phyloP scores from a whole-genome alignment of 2,797 vertebrate genomes.

The Spea hammondii region DNA sequence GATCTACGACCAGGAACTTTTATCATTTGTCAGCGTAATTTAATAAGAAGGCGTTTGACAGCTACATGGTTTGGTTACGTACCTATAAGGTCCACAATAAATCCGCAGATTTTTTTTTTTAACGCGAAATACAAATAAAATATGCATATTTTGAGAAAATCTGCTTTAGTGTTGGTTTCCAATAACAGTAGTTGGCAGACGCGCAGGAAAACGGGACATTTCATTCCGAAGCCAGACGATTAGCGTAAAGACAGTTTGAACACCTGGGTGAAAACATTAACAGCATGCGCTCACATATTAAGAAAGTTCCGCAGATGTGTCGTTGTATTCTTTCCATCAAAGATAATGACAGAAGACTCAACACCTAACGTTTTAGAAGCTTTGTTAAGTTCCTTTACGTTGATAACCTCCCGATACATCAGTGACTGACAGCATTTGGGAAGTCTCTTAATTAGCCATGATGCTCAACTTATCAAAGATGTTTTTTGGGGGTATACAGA shows the following conservation, averaged over 20 bases:
- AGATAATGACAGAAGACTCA: too few species aligned
- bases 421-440: too few species aligned
- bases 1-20: constrained; percentile 12
- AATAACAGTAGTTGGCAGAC: constrained; percentile 5
- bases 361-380: too few species aligned
- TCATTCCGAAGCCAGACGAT: constrained; percentile 9
- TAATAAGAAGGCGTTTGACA: constrained; percentile 23
- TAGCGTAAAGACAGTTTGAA: background rate
- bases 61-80: constrained; percentile 2
- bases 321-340: too few species aligned
- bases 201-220: constrained; percentile 1
- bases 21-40: constrained; percentile 21
- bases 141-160: background rate
- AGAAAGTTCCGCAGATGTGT: too few species aligned
- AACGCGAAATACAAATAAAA: constrained; percentile 2
- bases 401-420: too few species aligned
- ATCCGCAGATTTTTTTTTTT: background rate
- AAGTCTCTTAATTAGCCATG: too few species aligned
- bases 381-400: too few species aligned
- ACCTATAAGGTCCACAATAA: constrained; percentile 29
- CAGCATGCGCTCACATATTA: too few species aligned
- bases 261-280: background rate
- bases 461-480: too few species aligned
- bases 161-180: background rate
- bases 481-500: too few species aligned